A percentile compares a stretch with the other conserved stretches of the same genome.
These are phyloP conservation scores for Phalloptychus januarius DNA, from an alignment of 2,797 vertebrate genomes.

Conservation along the genomic window DNA sequence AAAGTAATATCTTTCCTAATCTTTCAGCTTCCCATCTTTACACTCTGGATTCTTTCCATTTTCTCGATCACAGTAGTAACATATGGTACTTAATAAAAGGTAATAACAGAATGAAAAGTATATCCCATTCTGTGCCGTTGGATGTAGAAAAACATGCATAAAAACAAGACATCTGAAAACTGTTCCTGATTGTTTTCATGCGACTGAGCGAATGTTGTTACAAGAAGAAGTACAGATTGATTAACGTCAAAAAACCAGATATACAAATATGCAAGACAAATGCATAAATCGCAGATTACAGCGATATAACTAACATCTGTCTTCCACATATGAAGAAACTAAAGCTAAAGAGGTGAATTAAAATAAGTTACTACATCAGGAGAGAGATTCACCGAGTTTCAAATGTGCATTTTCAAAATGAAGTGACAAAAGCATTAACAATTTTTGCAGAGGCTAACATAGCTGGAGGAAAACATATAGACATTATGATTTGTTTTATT, in stretches of 20 bases:
- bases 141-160: neutral
- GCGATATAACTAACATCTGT: neutral
- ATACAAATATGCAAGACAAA: neutral
- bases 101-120: neutral
- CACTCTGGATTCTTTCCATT: neutral
- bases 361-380: neutral
- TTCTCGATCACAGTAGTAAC: neutral
- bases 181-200: neutral
- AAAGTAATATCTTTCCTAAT: neutral
- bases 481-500: neutral
- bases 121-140: neutral
- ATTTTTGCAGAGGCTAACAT: neutral
- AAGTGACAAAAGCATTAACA: neutral
- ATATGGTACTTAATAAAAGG: neutral
- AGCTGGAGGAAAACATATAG: neutral
- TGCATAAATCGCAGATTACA: neutral
- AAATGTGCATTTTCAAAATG: neutral
- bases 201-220: neutral
- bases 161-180: neutral
- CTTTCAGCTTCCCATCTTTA: neutral
- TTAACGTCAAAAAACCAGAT: neutral
- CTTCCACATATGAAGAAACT: neutral
- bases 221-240: neutral
- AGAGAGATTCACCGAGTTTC: neutral
- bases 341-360: neutral